Conservation (phyloP, 2,888 invertebrate species). For the Tipula helvola region DNA sequence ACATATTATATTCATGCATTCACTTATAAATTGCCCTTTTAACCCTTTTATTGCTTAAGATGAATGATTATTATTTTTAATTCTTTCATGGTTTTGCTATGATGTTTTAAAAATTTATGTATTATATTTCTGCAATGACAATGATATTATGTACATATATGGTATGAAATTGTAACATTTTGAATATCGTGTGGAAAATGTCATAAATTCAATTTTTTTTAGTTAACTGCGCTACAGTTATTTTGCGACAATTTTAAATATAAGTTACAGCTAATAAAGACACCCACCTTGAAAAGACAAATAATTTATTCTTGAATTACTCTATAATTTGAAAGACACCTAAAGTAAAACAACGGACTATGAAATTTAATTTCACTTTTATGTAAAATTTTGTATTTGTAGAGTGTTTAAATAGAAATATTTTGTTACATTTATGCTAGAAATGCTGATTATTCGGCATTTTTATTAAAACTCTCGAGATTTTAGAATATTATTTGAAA, state of each 20-base stretch:
- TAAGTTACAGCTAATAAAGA: too few relatives aligned
- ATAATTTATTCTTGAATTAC: too few relatives aligned
- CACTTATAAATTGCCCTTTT: not conserved
- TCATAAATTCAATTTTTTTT: not conserved
- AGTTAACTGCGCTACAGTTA: not conserved
- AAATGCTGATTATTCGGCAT: too few relatives aligned
- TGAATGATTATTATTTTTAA: not conserved
- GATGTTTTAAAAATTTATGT: not conserved
- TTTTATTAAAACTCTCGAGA: too few relatives aligned
- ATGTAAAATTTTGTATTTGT: too few relatives aligned
- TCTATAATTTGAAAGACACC: too few relatives aligned
- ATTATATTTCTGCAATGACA: not conserved
- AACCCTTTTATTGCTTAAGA: not conserved
- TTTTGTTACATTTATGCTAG: too few relatives aligned
- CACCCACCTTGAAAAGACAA: too few relatives aligned
- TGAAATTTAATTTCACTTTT: too few relatives aligned
- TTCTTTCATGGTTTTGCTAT: not conserved
- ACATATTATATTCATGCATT: not conserved
- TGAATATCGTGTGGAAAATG: not conserved
- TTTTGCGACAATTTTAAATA: not conserved
- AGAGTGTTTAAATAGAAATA: too few relatives aligned
- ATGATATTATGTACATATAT: not conserved
- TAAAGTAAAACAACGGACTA: too few relatives aligned
- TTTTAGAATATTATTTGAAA: too few relatives aligned
- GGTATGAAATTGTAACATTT: not conserved